Percentiles rank a stretch among this genome's conserved stretches.
These are phyloP conservation scores for Myzus persicae DNA, from an alignment of 1,140 invertebrate species.

Conservation along the genomic window DNA sequence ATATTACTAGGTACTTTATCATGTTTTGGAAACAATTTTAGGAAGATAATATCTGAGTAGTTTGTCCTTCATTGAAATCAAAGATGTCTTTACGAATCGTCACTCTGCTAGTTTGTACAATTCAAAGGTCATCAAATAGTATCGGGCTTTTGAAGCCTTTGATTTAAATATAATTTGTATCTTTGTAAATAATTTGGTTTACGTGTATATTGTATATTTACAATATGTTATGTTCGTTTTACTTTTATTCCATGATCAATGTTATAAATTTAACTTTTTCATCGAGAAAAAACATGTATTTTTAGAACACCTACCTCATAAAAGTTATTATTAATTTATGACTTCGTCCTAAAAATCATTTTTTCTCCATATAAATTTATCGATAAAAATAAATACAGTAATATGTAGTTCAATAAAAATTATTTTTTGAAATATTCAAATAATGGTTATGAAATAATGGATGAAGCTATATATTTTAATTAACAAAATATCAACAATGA, in stretches of 20 bases:
- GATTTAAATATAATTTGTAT: too few species aligned
- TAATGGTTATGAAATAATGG: not conserved
- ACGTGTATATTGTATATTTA: not conserved
- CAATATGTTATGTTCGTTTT: not conserved
- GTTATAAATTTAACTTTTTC: not conserved
- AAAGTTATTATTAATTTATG: constrained; percentile 16
- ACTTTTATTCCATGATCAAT: not conserved
- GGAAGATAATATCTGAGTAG: too few species aligned
- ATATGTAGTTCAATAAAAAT: not conserved
- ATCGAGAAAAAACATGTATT: not conserved
- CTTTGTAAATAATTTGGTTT: too few species aligned
- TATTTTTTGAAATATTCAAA: not conserved
- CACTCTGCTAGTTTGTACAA: not conserved
- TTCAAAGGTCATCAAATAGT: not conserved
- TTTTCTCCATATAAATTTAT: not conserved
- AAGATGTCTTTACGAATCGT: not conserved
- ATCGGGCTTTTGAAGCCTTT: not conserved
- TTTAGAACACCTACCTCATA: not conserved
- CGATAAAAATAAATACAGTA: not conserved
- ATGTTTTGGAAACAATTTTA: too few species aligned
- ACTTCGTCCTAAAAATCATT: not conserved
- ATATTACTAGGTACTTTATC: too few species aligned
- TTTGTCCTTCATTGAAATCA: not conserved
- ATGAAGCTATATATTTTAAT: not conserved
- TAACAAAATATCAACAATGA: not conserved